A percentile compares a stretch with the other conserved stretches of the same genome.
Evolutionary conservation across 1,140 invertebrate species (phyloP).

Genomic region (Aporrectodea caliginosa): DNA sequence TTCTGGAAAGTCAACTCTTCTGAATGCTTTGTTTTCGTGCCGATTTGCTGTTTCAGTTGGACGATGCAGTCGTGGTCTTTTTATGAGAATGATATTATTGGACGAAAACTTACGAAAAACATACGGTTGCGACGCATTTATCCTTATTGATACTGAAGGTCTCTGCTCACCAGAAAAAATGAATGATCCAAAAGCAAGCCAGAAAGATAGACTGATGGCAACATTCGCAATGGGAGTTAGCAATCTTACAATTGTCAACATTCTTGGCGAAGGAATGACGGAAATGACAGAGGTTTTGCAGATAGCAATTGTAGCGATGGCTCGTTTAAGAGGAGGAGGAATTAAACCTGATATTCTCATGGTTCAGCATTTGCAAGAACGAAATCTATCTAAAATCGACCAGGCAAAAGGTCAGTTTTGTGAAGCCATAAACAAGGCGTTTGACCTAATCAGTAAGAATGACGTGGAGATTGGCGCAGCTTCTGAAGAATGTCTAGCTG

Average conservation of each 20-base stretch:
- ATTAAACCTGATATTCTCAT: neutral
- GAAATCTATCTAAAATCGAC: neutral
- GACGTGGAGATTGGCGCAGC: neutral
- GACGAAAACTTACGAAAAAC: neutral
- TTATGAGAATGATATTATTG: neutral
- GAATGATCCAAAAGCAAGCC: neutral
- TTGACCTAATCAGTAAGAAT: neutral
- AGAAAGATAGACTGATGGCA: neutral
- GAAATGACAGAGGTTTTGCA: neutral
- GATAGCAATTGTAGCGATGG: neutral
- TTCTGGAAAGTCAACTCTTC: constrained; percentile 26
- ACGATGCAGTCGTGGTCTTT: constrained; percentile 30
- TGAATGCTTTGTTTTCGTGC: constrained; percentile 28
- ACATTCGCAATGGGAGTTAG: neutral
- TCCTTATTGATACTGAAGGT: neutral
- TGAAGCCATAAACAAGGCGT: neutral
- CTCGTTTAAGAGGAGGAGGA: neutral
- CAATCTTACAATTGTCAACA: neutral
- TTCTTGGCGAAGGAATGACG: neutral
- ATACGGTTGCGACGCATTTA: neutral
- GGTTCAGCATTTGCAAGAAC: neutral
- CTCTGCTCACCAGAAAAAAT: neutral
- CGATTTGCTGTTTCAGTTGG: constrained; percentile 30
- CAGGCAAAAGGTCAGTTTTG: neutral
- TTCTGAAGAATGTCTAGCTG: neutral